Evolutionary conservation across 2,113 vertebrate genomes (phyloP).

Genomic region (Asarcornis scutulata): DNA sequence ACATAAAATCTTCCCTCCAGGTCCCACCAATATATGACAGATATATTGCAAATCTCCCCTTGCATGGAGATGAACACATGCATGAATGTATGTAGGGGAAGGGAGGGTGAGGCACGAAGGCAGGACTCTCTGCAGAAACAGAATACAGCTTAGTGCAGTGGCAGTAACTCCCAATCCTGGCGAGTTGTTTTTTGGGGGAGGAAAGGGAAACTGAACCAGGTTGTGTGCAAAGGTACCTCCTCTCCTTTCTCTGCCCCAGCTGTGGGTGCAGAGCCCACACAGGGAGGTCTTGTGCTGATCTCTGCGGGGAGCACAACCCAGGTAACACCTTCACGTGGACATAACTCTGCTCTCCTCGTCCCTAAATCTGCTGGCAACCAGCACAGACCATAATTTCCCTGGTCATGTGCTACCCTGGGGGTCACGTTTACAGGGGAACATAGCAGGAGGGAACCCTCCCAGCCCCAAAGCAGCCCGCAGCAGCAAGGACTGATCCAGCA

Average conservation of each 20-base stretch:
- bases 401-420: not conserved
- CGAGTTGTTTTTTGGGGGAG: fast-evolving
- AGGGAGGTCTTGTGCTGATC: not conserved
- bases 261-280: not conserved
- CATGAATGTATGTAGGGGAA: fast-evolving
- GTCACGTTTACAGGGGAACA: not conserved
- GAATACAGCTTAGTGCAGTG: not conserved
- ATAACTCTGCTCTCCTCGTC: not conserved
- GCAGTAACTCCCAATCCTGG: not conserved
- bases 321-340: not conserved
- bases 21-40: not conserved
- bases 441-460: conserved; percentile 4
- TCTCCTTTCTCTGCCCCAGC: not conserved
- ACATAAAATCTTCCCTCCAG: not conserved
- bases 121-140: not conserved
- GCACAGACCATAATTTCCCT: not conserved
- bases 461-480: not conserved
- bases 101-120: not conserved
- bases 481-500: conserved; percentile 14
- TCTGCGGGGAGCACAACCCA: not conserved
- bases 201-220: not conserved
- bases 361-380: not conserved
- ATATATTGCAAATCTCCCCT: not conserved
- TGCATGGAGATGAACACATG: not conserved
- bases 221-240: not conserved